Evolutionary conservation across 1,140 invertebrate species (phyloP), one percentile per base, ranked within the genome.

Genomic region (Drosophila repleta): DNA sequence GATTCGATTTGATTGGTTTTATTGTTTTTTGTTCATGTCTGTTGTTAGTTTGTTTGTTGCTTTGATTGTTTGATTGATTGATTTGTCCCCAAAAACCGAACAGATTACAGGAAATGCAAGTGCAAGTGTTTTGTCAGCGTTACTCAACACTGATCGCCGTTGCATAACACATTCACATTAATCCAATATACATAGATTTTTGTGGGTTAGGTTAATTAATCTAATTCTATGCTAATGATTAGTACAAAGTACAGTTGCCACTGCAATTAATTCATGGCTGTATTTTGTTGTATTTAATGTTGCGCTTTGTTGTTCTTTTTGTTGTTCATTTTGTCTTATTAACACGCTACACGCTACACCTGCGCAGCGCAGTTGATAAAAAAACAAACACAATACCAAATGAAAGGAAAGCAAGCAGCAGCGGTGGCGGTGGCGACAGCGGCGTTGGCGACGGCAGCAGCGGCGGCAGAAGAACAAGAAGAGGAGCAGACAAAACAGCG

Each of bases 311-410:
- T 69, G 48, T 73, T n/a, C n/a, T n/a, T n/a, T 37, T 41, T 43
- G 45, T 60, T 77, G 74, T 62, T 61, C 73, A 78, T 78, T 85
- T 73, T 83, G 63, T 70, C 69, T 77, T 77, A 83, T 76, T 76
- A 73, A 56, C 70, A 78, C 76, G 78, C 74, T 85, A 56, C 70
- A 78, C 76, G 78, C 74, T 85, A 85, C 82, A 85, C 81, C 81
- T 85, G 82, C 49, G 26, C 49, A 32, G 26, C 81, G 82, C 83
- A 89, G 83, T 70, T 88, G 79, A 76, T 79, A 80, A 85, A 51
- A 56, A 46, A 56, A 46, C 53, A 63, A 64, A 52, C 51, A 74
- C 41, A 70, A 70, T 69, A 49, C 56, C 57, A 74, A 74, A 65
- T 53, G 68, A 74, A 56, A 71, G 71, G 46, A 58, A 70, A 60